Evolutionary conservation across 2,888 invertebrate species (phyloP), one percentile per base, ranked within the genome.

Genomic region (Protonemura montana): DNA sequence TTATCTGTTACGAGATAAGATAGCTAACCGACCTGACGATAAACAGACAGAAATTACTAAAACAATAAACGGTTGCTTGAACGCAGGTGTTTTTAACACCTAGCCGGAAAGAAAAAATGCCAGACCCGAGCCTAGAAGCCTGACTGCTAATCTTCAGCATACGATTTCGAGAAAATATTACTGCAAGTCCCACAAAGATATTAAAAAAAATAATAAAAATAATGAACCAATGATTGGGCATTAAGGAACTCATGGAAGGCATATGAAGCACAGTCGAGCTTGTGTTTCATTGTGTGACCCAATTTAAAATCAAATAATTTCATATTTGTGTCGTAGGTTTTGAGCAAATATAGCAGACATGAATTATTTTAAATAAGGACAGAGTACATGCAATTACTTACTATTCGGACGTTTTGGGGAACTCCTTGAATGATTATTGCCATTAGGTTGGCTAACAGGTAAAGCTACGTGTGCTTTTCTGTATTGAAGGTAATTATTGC

Each of bases 361-460:
- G 42, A 13, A 83, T 29, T 29, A 29, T 30, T 41, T 28, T 0
- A 83, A 83, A 81, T 59, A 26, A 42, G 26, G 10, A 82, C 7
- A 59, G 21, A 59, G 59, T 21, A 59, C 21, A 21, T 59, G 59
- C 59, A 21, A 59, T 30, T 30, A 88, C 88, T 88, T 86, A 88
- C 88, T 88, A 76, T 87, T 88, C 25, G 87, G 77, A 35, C 87
- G 87, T 87, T 88, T 88, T 26, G 87, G 85, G 76, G 87, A 28
- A 21, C 85, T 42, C 10, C 76, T 59, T 27, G 86, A 85, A 85
- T 84, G 85, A 82, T 85, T 87, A 29, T 85, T 86, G 30, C 35
- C 85, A 30, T 29, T 84, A 85, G 85, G 28, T 76, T 83, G 85
- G n/a, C 87, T 30, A 28, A 59, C 29, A 25, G 86, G 42, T 30